phyloP scores from a whole-genome alignment of 2,113 vertebrate genomes.

The Trinectes maculatus region DNA sequence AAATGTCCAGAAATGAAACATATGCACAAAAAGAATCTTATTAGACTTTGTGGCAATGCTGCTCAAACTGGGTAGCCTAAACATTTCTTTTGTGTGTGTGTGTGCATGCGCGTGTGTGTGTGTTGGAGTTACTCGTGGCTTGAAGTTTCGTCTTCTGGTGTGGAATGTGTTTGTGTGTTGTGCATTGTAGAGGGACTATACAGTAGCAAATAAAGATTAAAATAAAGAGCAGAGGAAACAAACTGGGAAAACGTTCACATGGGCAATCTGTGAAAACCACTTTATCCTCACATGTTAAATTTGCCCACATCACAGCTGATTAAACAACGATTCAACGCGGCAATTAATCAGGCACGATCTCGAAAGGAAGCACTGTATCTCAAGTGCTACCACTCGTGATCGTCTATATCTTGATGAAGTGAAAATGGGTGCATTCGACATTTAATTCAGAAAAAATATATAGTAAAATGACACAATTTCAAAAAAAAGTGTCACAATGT shows the following conservation, averaged over 20 bases:
- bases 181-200: no score
- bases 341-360: slow-evolving; percentile 14
- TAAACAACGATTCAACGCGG: slow-evolving; percentile 30
- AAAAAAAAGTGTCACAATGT: background rate
- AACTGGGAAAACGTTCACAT: background rate
- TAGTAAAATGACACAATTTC: background rate
- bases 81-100: slow-evolving; percentile 13
- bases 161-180: no score
- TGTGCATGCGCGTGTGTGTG: background rate
- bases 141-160: background rate
- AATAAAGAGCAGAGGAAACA: background rate
- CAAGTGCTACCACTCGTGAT: slow-evolving; percentile 5
- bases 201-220: background rate
- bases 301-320: slow-evolving; percentile 25
- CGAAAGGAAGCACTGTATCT: slow-evolving; percentile 24
- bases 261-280: background rate
- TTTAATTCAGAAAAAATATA: slow-evolving; percentile 8
- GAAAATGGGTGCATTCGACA: background rate
- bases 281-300: background rate
- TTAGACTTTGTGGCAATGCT: no score
- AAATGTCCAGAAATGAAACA: no score
- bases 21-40: no score
- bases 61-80: no score
- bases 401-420: slow-evolving; percentile 13
- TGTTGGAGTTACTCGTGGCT: background rate